These are phyloP conservation scores for Paraescarpia echinospica DNA, from an alignment of 1,140 invertebrate species.

Conservation along the genomic window DNA sequence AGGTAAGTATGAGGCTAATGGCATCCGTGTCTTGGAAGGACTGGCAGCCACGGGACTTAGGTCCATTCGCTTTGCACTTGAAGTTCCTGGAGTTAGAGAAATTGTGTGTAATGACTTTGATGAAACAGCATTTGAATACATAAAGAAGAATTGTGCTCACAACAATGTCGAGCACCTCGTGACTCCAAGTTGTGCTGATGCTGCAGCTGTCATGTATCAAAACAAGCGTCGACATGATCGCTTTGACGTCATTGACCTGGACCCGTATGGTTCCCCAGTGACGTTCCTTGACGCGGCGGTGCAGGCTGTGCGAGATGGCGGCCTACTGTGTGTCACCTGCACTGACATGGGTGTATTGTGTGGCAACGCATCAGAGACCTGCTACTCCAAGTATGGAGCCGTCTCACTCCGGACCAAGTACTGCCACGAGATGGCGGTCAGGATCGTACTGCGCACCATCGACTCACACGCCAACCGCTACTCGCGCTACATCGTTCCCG, in stretches of 20 bases:
- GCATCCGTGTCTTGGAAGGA: slow-evolving; percentile 79
- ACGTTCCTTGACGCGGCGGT: slow-evolving; percentile 92
- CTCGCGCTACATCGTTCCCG: slow-evolving; percentile 86
- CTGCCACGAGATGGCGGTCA: slow-evolving; percentile 95
- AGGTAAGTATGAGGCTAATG: slow-evolving; percentile 37
- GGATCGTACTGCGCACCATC: slow-evolving; percentile 89
- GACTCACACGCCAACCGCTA: slow-evolving; percentile 90
- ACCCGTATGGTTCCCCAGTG: slow-evolving; percentile 95
- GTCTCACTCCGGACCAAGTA: slow-evolving; percentile 81
- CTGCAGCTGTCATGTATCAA: slow-evolving; percentile 62
- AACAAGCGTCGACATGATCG: slow-evolving; percentile 67
- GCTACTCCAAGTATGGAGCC: slow-evolving; percentile 91
- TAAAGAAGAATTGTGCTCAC: slow-evolving; percentile 76
- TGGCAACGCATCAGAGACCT: slow-evolving; percentile 93
- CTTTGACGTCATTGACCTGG: slow-evolving; percentile 91
- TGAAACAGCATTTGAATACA: slow-evolving; percentile 80
- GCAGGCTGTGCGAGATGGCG: slow-evolving; percentile 60
- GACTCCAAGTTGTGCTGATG: slow-evolving; percentile 59
- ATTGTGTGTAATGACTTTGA: slow-evolving; percentile 95
- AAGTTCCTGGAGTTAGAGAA: slow-evolving; percentile 78
- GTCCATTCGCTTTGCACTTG: slow-evolving; percentile 94
- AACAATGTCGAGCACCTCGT: slow-evolving; percentile 80
- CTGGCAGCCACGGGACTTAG: slow-evolving; percentile 92
- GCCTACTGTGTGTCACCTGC: slow-evolving; percentile 86
- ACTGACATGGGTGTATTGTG: slow-evolving; percentile 97